Conservation (phyloP, 92 coral and sea anemone species). For the Zoanthus sociatus region DNA sequence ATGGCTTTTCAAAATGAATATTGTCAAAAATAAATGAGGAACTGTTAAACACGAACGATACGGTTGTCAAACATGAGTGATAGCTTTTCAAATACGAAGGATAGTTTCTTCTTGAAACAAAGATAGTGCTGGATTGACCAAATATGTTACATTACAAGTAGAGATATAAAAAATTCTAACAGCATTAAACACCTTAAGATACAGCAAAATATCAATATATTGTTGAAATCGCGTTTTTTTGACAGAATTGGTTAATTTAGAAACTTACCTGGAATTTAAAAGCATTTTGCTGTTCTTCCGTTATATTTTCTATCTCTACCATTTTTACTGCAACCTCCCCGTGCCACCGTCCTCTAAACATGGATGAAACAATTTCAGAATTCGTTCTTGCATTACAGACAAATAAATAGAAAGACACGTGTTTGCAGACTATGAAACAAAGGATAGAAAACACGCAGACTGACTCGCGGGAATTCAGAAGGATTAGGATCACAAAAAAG, state of each 20-base stretch:
- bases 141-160: no score
- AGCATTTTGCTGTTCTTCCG: slow-evolving; percentile 94
- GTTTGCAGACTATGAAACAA: background rate
- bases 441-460: background rate
- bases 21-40: no score
- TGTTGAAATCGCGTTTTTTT: background rate
- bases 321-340: slow-evolving; percentile 98
- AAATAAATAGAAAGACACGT: background rate
- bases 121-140: no score
- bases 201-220: background rate
- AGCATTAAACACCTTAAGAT: no score
- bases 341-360: slow-evolving; percentile 93
- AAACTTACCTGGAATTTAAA: slow-evolving; percentile 86
- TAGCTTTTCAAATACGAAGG: no score
- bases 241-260: background rate
- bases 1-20: background rate
- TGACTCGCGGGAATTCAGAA: background rate
- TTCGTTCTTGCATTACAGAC: background rate
- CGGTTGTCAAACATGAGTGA: no score
- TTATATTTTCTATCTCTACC: slow-evolving; percentile 95
- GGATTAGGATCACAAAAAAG: background rate
- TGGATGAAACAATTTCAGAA: background rate
- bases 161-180: background rate
- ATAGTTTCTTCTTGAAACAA: no score
- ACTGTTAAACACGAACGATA: no score